Evolutionary conservation across 2,113 vertebrate species (phyloP), one percentile per base, ranked within the genome.

Genomic region (Poecilia latipinna): DNA sequence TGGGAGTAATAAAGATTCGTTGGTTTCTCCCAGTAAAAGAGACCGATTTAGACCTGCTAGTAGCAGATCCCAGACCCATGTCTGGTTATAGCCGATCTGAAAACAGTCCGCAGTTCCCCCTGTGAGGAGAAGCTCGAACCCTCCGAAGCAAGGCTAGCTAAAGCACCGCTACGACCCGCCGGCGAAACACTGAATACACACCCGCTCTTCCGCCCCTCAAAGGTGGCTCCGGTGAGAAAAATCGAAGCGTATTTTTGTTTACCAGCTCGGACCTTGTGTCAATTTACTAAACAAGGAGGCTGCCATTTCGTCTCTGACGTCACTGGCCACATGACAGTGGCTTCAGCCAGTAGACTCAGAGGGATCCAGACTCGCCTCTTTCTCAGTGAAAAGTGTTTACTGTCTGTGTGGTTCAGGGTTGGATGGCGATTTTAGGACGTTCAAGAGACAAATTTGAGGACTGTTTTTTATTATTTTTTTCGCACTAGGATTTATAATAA

Each of bases 271-370:
- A 88, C 89, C 91, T 60, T 91, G 90, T 88, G 90, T 93, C 87
- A 90, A 72, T 88, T 92, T 88, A 89, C 82, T 51, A 73, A 84
- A 78, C 88, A 91, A 57, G 93, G 90, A 92, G 88, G 94, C 93
- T 87, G 93, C 95, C 95, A 95, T 95, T 86, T 87, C 84, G 31
- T 12, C 44, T 70, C 31, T 90, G 93, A 94, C 93, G 92, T 90
- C 8, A 24, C 0, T 0, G 26, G 68, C 82, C 95, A 95, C 82
- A 80, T 95, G 95, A 87, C 79, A 11, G 12, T 8, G 2, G 73
- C 12, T 26, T 85, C 88, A 37, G 84, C 93, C 93, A 94, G 48
- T 94, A 72, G 75, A n/a, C 42, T 61, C 28, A 3, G 68, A 66
- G 54, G 48, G 65, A 73, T 79, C 8, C 63, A 68, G 91, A 67